Percentiles rank a stretch among this genome's conserved stretches.
phyloP scores from a whole-genome alignment of 2,888 invertebrate species.

The Autographa gamma region DNA sequence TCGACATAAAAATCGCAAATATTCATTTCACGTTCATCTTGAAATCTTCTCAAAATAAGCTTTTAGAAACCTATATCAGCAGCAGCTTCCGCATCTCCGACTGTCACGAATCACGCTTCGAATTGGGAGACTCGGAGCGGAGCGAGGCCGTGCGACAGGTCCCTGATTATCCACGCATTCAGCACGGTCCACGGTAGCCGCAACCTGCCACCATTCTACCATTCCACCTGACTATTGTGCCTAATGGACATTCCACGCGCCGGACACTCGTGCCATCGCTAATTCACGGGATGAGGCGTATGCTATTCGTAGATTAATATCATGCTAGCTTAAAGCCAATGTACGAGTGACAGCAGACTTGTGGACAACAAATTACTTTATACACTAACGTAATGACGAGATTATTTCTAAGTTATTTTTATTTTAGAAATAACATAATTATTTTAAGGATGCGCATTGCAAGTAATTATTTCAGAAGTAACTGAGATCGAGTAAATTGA shows the following conservation, averaged over 20 bases:
- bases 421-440: too few relatives aligned
- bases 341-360: neutral
- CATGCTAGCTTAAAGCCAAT: neutral
- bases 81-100: slow-evolving; percentile 46
- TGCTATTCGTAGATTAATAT: slow-evolving; percentile 33
- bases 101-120: slow-evolving; percentile 69
- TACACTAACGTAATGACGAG: neutral
- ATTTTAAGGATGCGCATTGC: too few relatives aligned
- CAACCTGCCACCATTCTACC: slow-evolving; percentile 69
- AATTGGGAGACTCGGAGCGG: slow-evolving; percentile 63
- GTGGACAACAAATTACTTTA: neutral
- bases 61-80: slow-evolving; percentile 23
- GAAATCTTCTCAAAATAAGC: neutral
- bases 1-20: neutral
- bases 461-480: too few relatives aligned
- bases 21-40: neutral
- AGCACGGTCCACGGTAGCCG: slow-evolving; percentile 71
- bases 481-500: too few relatives aligned
- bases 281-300: slow-evolving; percentile 55
- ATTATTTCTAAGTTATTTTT: neutral
- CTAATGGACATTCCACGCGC: slow-evolving; percentile 77
- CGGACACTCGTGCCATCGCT: slow-evolving; percentile 72
- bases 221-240: slow-evolving; percentile 62
- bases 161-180: slow-evolving; percentile 86
- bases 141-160: slow-evolving; percentile 86